phyloP scores from a whole-genome alignment of 1,140 invertebrate species.

The Dendrolimus kikuchii region DNA sequence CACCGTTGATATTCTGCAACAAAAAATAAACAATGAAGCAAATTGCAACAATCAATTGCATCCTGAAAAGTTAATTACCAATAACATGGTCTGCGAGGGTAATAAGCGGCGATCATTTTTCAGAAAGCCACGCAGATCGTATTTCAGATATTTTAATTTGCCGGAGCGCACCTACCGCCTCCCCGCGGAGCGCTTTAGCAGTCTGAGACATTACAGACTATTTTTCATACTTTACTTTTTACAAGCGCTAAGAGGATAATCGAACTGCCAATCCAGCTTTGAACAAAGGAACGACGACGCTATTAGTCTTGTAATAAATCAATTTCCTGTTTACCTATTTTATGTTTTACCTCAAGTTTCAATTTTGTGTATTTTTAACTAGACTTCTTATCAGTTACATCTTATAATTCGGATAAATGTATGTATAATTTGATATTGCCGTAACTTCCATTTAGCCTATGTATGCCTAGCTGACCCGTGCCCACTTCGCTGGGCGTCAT shows the following conservation, averaged over 20 bases:
- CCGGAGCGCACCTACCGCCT: slow-evolving; percentile 29
- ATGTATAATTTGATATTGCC: too few species aligned
- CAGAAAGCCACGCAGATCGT: slow-evolving; percentile 31
- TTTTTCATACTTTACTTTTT: slow-evolving; percentile 62
- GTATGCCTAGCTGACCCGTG: too few species aligned
- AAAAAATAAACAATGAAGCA: too few species aligned
- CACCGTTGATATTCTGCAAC: too few species aligned
- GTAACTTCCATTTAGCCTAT: too few species aligned
- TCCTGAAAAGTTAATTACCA: background rate
- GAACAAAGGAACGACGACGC: slow-evolving; percentile 45
- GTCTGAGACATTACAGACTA: slow-evolving; percentile 62
- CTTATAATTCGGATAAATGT: too few species aligned
- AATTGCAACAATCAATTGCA: too few species aligned
- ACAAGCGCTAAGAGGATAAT: slow-evolving; percentile 50
- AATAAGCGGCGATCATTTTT: slow-evolving; percentile 49
- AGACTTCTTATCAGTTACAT: too few species aligned
- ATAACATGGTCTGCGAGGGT: slow-evolving; percentile 2
- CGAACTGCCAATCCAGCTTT: slow-evolving; percentile 62
- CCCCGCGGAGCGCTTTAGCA: slow-evolving; percentile 56
- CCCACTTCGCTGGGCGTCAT: too few species aligned
- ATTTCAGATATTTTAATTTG: slow-evolving; percentile 60
- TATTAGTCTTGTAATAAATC: slow-evolving; percentile 48
- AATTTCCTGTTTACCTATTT: slow-evolving; percentile 9
- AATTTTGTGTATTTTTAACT: too few species aligned
- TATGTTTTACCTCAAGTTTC: too few species aligned